Conservation (phyloP, 2,113 vertebrate species). For the Strigops habroptila region DNA sequence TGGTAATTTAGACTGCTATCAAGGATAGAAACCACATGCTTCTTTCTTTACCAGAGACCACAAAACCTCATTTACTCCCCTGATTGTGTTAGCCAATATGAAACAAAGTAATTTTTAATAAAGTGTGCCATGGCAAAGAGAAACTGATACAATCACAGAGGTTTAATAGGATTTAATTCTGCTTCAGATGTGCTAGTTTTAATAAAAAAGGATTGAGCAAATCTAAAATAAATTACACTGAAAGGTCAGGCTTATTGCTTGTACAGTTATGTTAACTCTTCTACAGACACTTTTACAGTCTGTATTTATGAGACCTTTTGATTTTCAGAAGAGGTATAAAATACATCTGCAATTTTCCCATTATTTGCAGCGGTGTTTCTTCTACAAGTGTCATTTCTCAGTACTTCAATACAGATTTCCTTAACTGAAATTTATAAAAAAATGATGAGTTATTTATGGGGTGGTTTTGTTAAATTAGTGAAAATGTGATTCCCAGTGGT, state of each 20-base stretch:
- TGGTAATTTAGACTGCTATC: not conserved
- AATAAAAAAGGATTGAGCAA: conserved; percentile 84
- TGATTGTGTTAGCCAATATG: conserved; percentile 69
- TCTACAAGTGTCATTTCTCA: conserved; percentile 62
- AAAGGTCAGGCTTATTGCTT: conserved; percentile 84
- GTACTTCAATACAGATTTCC: conserved; percentile 68
- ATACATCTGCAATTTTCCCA: conserved; percentile 68
- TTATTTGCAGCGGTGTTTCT: conserved; percentile 72
- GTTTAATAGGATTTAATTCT: conserved; percentile 83
- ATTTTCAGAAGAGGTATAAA: conserved; percentile 76
- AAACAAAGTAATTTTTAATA: conserved; percentile 81
- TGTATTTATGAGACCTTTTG: conserved; percentile 79
- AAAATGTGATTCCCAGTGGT: conserved; percentile 33
- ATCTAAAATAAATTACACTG: conserved; percentile 82
- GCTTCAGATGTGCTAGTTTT: conserved; percentile 83
- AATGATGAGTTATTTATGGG: conserved; percentile 71
- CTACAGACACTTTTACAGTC: conserved; percentile 75
- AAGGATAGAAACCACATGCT: not conserved
- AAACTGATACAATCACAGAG: conserved; percentile 75
- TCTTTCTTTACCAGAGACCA: not conserved
- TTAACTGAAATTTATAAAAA: conserved; percentile 59
- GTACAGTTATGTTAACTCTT: conserved; percentile 80
- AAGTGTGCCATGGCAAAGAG: conserved; percentile 63
- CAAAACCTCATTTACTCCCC: conserved; percentile 56
- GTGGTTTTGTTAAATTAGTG: conserved; percentile 56